Base-by-base conservation (phyloP, 2,113 vertebrate genomes). In the Alouatta palliata region DNA sequence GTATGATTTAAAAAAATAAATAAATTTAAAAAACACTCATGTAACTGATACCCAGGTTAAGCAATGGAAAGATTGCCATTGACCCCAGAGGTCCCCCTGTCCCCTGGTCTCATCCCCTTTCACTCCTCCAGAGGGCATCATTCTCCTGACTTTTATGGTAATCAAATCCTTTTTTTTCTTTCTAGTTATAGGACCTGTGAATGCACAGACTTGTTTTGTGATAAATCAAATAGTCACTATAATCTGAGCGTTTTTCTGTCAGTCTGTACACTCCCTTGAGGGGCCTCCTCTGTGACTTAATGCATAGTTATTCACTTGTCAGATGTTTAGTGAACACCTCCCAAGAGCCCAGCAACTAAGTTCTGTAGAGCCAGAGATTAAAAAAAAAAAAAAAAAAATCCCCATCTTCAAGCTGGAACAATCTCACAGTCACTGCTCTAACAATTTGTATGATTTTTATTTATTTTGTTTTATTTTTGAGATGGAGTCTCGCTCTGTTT, bases 271-370 rank as follows among this genome's bases (percentile, higher is more conserved):
- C 75, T 73, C 64, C 64, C 43, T 84, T 68, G 21, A 52, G 79
- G 90, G 43, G 79, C 43, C 8, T 68, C 32, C 17, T 92, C 43
- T 80, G 58, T 91, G 66, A 25, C 79, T 93, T 96, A 52, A 52
- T 66, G 23, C 47, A 47, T 75, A 35, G n/a, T 89, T 64, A 94
- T 56, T 94, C 52, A 90, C 70, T 37, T 76, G 32, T 77, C 93
- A 90, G 58, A 52, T 89, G 66, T 81, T 95, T 95, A 76, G 52
- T 66, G 75, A 96, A 16, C 35, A 52, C 70, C 35, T 96, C 56
- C 23, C 20, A 76, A 47, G 58, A 88, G 35, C 35, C 71, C 14
- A 45, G 35, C 23, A 45, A 23, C 32, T 92, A 80, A 71, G 64
- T 89, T 84, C 84, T 45, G 23, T 92, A 87, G 94, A 94, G 37